Base-by-base conservation (phyloP, 2,888 invertebrate genomes). In the Eurytoma californica region DNA sequence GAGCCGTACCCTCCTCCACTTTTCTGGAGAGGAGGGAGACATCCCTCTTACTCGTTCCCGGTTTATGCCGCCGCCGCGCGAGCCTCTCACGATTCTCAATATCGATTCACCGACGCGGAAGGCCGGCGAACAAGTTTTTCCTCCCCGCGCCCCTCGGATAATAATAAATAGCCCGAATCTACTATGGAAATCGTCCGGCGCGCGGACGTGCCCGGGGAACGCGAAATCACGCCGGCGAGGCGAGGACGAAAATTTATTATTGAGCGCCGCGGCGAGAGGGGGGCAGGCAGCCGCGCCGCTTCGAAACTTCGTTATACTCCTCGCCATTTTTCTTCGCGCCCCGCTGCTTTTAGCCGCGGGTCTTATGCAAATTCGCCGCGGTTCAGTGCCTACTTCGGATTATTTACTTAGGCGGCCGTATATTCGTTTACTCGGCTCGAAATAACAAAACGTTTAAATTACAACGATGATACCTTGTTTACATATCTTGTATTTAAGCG, bases 71-170 rank as follows among this genome's bases (percentile, higher is more conserved):
- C 74, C 63, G 72, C 61, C 1, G 12, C 1, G 9, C 30, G 69
- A n/a, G n/a, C n/a, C n/a, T 55, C 65, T 55, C 51, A 49, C 72
- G 63, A 63, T 49, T 76, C 63, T 76, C 61, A 55, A 70, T 76
- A 70, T 76, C 76, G 63, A 76, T 76, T 76, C 69, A 65, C 47
- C 69, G 76, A n/a, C 24, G 61, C 53, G 39, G 60, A 75, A 68
- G 53, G 58, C 39, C 67, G 58, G 30, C 18, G 75, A 55, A 60
- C 39, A 55, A 68, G 24, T 51, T 53, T 68, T 55, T 61, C 49
- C 53, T 28, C 58, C 5, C n/a, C 49, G n/a, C n/a, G n/a, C 20
- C 12, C 20, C 47, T 49, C 57, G 47, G 58, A 51, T 74, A 67
- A 66, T 67, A 67, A 74, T 74, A 58, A 74, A 74, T 66, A 74